Conservation (phyloP, 1,140 invertebrate species). For the Drosophila subpulchrella region DNA sequence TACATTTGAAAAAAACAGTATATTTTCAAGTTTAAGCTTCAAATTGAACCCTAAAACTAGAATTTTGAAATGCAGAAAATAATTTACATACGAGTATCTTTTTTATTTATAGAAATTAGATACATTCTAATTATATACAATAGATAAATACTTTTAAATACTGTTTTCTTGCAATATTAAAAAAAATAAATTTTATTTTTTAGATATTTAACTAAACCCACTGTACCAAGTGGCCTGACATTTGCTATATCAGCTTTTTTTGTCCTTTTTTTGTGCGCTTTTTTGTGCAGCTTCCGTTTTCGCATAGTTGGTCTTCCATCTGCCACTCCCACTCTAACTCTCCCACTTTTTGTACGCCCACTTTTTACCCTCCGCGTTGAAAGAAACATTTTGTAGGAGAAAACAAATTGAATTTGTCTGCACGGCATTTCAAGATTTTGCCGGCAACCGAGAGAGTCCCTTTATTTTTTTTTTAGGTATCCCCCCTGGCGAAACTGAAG, state of each 20-base stretch:
- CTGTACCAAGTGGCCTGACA: conserved; percentile 11
- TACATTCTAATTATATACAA: too few relatives aligned
- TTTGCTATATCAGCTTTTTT: conserved; percentile 22
- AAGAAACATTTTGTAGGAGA: conserved; percentile 52
- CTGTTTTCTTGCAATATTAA: too few relatives aligned
- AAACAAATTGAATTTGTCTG: conserved; percentile 60
- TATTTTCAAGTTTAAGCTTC: conserved; percentile 1
- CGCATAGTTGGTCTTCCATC: conserved; percentile 24
- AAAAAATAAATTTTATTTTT: too few relatives aligned
- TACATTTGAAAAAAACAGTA: too few relatives aligned
- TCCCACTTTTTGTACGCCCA: background rate
- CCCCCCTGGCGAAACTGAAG: background rate
- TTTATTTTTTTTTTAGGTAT: conserved; percentile 3
- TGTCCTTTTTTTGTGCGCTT: conserved; percentile 23
- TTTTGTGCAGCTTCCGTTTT: conserved; percentile 50
- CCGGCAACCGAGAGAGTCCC: conserved; percentile 9
- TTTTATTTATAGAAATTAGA: too few relatives aligned
- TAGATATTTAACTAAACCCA: background rate
- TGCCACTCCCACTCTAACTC: conserved; percentile 11
- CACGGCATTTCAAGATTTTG: conserved; percentile 32
- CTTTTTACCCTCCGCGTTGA: conserved; percentile 22
- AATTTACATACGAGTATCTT: too few relatives aligned
- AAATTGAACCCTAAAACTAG: too few relatives aligned
- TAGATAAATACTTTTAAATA: too few relatives aligned
- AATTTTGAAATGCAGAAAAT: too few relatives aligned